These are phyloP conservation scores for Phenganax marumi DNA, from an alignment of 92 coral and sea anemone species.

Conservation along the genomic window DNA sequence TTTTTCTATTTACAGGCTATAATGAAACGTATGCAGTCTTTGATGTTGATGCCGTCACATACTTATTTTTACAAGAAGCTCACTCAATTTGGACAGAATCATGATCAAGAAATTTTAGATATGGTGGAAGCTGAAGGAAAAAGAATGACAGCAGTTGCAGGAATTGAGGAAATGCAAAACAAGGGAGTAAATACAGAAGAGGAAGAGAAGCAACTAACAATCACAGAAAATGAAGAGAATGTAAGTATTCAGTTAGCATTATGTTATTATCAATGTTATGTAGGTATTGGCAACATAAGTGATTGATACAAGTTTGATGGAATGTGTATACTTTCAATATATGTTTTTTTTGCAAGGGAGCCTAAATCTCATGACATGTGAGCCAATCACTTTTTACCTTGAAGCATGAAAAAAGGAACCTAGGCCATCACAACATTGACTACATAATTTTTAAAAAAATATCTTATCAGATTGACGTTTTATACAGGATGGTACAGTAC, in stretches of 20 bases:
- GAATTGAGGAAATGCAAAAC: background rate
- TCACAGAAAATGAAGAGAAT: background rate
- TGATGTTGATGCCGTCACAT: constrained; percentile 37
- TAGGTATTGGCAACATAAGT: no score
- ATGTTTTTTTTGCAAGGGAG: background rate
- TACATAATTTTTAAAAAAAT: no score
- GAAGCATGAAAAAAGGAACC: no score
- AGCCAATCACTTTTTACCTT: no score
- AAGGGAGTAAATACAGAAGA: background rate
- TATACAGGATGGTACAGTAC: no score
- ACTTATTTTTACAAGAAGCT: constrained; percentile 53
- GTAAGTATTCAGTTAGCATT: constrained; percentile 11
- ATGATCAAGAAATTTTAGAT: constrained; percentile 52
- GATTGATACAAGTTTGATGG: no score
- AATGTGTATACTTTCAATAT: background rate
- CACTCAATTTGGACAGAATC: constrained; percentile 73
- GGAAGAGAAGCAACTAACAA: background rate
- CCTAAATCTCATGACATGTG: no score
- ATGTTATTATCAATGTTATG: background rate
- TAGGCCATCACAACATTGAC: no score
- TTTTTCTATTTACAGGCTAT: constrained; percentile 24
- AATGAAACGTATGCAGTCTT: constrained; percentile 23
- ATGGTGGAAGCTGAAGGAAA: constrained; percentile 61
- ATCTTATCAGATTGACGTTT: no score
- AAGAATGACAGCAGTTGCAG: constrained; percentile 37